A percentile compares a stretch with the other conserved stretches of the same genome.
These are phyloP conservation scores for Kryptolebias marmoratus DNA, from an alignment of 2,113 vertebrate species.

Conservation along the genomic window DNA sequence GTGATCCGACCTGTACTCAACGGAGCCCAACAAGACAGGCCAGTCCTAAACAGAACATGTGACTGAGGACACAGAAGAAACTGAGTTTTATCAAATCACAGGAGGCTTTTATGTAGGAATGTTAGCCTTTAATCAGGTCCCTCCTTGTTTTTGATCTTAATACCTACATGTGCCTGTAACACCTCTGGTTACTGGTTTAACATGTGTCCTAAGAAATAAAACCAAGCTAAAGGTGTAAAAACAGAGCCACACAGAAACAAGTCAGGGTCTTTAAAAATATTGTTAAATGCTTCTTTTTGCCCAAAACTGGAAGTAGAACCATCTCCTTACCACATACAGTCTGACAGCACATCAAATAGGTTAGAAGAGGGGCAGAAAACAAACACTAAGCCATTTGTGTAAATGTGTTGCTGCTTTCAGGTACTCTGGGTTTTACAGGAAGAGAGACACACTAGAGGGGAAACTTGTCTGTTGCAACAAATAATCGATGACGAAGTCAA, in stretches of 20 bases:
- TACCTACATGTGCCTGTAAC: constrained; percentile 79
- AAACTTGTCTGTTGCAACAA: constrained; percentile 33
- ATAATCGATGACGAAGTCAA: neutral
- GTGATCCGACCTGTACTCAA: too few relatives aligned
- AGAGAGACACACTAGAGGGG: constrained; percentile 16
- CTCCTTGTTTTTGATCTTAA: constrained; percentile 49
- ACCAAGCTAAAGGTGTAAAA: neutral
- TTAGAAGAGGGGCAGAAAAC: constrained; percentile 5
- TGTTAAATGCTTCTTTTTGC: constrained; percentile 15
- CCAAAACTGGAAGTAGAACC: constrained; percentile 39
- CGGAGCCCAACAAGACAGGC: constrained; percentile 38
- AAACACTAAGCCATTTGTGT: constrained; percentile 6
- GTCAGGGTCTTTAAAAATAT: constrained; percentile 26
- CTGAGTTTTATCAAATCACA: constrained; percentile 35
- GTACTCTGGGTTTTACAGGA: constrained; percentile 24
- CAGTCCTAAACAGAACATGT: constrained; percentile 25
- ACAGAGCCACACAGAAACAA: neutral
- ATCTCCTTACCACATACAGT: constrained; percentile 27
- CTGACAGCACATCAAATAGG: constrained; percentile 27
- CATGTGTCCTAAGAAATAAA: constrained; percentile 15
- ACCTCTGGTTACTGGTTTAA: constrained; percentile 46
- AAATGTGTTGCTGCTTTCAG: constrained; percentile 20
- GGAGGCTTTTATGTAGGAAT: constrained; percentile 47
- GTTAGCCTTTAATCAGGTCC: constrained; percentile 69
- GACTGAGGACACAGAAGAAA: constrained; percentile 41